These are phyloP conservation scores for Engystomops pustulosus DNA, from an alignment of 2,113 vertebrate genomes.

Conservation along the genomic window DNA sequence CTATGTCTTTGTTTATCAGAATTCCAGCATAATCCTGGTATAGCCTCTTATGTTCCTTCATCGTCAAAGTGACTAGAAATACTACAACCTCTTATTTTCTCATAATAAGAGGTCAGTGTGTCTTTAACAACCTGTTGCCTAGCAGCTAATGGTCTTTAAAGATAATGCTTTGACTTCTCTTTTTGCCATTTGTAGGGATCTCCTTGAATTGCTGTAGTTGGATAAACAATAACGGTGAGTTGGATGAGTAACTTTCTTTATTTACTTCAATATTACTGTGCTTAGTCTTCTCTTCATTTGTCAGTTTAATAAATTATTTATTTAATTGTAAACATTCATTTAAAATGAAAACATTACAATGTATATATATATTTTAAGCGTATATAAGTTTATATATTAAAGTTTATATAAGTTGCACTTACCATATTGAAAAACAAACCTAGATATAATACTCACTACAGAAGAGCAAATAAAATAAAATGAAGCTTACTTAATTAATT, in stretches of 20 bases:
- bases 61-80: background rate
- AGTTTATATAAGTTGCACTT: too few species aligned
- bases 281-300: background rate
- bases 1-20: background rate
- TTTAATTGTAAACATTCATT: too few species aligned
- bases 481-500: too few species aligned
- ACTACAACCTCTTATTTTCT: background rate
- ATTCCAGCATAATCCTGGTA: background rate
- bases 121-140: conserved; percentile 12
- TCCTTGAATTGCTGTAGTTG: background rate
- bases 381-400: too few species aligned
- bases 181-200: background rate
- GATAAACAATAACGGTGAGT: too few species aligned
- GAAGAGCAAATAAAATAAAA: too few species aligned
- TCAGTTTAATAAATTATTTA: too few species aligned
- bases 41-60: background rate
- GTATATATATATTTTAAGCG: too few species aligned
- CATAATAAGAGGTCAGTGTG: background rate
- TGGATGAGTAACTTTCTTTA: background rate
- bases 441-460: too few species aligned
- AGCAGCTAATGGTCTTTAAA: background rate
- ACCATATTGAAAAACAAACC: too few species aligned
- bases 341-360: too few species aligned
- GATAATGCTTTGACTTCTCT: background rate
- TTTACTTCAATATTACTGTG: background rate